phyloP scores from a whole-genome alignment of 64 coral and sea anemone species.

The Pocillopora verrucosa region DNA sequence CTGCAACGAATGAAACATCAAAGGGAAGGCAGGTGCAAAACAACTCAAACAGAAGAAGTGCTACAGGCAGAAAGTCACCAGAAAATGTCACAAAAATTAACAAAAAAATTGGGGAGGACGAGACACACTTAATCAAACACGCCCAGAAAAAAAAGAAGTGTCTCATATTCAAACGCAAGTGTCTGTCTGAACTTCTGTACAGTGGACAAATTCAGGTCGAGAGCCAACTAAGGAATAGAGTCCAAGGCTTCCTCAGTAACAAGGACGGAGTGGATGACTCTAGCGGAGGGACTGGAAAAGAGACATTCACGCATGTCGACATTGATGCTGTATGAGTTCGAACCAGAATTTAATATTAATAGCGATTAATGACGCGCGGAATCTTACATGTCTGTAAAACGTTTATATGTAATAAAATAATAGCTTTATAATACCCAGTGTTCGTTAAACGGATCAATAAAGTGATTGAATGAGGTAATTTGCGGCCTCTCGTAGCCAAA shows the following conservation, averaged over 20 bases:
- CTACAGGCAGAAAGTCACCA: neutral
- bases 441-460: too few species aligned
- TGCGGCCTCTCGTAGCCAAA: too few species aligned
- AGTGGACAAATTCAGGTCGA: neutral
- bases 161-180: slow-evolving; percentile 14
- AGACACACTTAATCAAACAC: neutral
- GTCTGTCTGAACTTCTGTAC: neutral
- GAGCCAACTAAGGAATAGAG: slow-evolving; percentile 5
- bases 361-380: too few species aligned
- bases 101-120: too few species aligned
- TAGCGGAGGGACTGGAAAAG: neutral
- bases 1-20: neutral
- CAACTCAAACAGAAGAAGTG: neutral
- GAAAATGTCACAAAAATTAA: neutral
- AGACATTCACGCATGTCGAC: neutral
- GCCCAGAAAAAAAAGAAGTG: neutral
- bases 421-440: too few species aligned
- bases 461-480: too few species aligned
- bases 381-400: too few species aligned
- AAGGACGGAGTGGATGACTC: neutral
- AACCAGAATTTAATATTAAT: too few species aligned
- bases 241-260: neutral
- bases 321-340: too few species aligned
- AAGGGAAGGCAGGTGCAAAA: neutral
- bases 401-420: too few species aligned